Evolutionary conservation across 30 jellyfish, hydroid and myxozoan species (phyloP).

Genomic region (Aurelia sp.): DNA sequence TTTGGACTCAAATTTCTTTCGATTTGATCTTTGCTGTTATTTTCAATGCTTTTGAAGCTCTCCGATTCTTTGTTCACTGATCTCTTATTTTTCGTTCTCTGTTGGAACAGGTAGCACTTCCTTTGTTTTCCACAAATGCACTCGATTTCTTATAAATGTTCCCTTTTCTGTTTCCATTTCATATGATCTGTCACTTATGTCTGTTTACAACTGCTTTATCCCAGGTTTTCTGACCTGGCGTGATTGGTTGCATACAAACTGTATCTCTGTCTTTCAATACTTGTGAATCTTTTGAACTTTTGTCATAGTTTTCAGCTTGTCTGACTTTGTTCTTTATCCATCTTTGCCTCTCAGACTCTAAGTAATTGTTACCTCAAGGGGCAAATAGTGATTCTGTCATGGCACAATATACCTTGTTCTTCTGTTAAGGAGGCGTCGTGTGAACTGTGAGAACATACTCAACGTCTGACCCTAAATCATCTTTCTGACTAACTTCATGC

Average conservation of each 20-base stretch:
- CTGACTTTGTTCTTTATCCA: not conserved
- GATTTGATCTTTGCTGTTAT: no score
- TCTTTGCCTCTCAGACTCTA: conserved; percentile 12
- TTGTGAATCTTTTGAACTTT: conserved; percentile 2
- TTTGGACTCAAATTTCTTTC: no score
- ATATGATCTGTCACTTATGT: conserved; percentile 43
- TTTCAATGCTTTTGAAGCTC: no score
- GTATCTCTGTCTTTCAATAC: conserved; percentile 28
- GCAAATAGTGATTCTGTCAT: conserved; percentile 29
- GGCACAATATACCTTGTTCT: conserved; percentile 46
- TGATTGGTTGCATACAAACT: conserved; percentile 29
- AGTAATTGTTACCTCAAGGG: conserved; percentile 12
- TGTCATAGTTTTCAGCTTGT: not conserved
- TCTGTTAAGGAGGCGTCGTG: conserved; percentile 41
- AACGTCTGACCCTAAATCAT: no score
- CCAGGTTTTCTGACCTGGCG: conserved; percentile 52
- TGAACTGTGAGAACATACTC: no score
- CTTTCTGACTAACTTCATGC: no score
- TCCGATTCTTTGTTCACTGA: no score
- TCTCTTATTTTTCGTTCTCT: no score
- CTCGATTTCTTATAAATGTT: not conserved
- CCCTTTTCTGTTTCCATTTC: conserved; percentile 24
- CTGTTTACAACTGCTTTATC: conserved; percentile 25
- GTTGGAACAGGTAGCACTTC: not conserved
- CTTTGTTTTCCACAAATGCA: conserved; percentile 16